Evolutionary conservation across 2,113 vertebrate species (phyloP).

Genomic region (Nerophis lumbriciformis): DNA sequence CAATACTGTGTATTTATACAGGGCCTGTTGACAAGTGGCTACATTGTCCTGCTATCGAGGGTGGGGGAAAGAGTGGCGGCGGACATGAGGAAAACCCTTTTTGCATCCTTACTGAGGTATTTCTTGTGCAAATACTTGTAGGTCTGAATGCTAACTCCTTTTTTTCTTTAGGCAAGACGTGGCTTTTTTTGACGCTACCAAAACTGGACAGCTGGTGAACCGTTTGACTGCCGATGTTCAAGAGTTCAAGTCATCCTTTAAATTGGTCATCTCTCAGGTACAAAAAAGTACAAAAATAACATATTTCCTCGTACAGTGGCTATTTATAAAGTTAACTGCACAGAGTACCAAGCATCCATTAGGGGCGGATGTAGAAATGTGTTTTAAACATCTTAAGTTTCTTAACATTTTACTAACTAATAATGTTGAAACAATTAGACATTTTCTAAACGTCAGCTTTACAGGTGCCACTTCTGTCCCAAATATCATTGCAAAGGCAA

Average conservation of each 20-base stretch:
- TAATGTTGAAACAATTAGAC: background rate
- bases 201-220: conserved; percentile 87
- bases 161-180: conserved; percentile 80
- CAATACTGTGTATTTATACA: conserved; percentile 40
- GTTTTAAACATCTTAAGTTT: background rate
- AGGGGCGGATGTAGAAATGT: background rate
- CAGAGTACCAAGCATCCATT: background rate
- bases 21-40: conserved; percentile 87
- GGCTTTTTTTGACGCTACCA: conserved; percentile 87
- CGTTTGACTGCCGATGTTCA: conserved; percentile 88
- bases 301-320: background rate
- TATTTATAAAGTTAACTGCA: background rate
- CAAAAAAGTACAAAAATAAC: background rate
- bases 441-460: background rate
- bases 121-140: background rate
- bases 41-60: conserved; percentile 83
- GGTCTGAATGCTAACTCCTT: background rate
- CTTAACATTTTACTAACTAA: background rate
- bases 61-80: conserved; percentile 84
- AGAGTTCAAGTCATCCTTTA: conserved; percentile 96
- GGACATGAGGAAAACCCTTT: conserved; percentile 85
- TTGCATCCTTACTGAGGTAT: conserved; percentile 81
- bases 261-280: conserved; percentile 89
- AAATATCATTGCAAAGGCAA: no score
- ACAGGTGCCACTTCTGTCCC: background rate